Evolutionary conservation across 1,140 invertebrate species (phyloP).

Genomic region (Glossosoma conforme): DNA sequence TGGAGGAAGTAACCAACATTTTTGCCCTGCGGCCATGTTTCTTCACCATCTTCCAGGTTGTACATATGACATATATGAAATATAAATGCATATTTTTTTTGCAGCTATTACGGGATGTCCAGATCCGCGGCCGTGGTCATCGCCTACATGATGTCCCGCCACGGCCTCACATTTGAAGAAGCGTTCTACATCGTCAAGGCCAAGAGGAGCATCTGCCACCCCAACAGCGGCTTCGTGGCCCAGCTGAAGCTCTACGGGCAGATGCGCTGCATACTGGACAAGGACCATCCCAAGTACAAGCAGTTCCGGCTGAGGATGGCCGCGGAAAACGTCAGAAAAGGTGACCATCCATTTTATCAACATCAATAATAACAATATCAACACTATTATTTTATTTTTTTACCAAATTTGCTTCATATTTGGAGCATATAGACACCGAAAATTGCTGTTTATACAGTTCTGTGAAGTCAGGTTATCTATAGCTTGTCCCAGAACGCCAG

Average conservation of each 20-base stretch:
- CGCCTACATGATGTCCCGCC: constrained; percentile 81
- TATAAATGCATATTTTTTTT: constrained; percentile 28
- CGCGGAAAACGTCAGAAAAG: constrained; percentile 73
- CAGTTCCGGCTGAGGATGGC: constrained; percentile 71
- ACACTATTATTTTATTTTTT: neutral
- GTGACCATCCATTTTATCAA: constrained; percentile 35
- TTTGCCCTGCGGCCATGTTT: neutral
- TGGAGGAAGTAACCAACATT: constrained; percentile 6
- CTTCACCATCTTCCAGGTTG: no score
- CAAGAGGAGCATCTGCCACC: constrained; percentile 61
- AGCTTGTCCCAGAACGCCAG: no score
- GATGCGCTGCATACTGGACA: constrained; percentile 69
- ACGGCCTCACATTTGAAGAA: constrained; percentile 62
- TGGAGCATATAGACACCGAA: no score
- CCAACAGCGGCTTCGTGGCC: constrained; percentile 69
- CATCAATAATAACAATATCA: neutral
- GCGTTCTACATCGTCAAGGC: constrained; percentile 64
- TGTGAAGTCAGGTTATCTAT: no score
- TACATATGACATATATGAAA: no score
- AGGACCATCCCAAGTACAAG: constrained; percentile 66
- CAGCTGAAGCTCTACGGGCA: constrained; percentile 72
- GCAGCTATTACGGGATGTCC: constrained; percentile 78
- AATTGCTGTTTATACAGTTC: no score
- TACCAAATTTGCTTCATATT: no score
- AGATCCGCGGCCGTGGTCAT: constrained; percentile 78